Percentiles rank a stretch among this genome's conserved stretches.
Evolutionary conservation across 2,888 invertebrate genomes (phyloP).

Genomic region (Capitulum mitella): DNA sequence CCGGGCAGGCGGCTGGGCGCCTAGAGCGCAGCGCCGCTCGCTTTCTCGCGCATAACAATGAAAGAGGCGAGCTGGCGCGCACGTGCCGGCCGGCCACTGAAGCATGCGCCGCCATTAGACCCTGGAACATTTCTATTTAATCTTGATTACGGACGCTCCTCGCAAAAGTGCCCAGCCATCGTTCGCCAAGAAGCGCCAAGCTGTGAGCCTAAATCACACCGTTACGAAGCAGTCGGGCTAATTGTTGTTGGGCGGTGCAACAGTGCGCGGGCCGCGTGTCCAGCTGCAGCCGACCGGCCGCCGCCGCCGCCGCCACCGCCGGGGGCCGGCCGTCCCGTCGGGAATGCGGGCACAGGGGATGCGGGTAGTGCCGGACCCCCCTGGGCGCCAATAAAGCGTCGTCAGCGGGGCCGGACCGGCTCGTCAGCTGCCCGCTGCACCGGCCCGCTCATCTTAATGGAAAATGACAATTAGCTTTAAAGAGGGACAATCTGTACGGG

Average conservation of each 20-base stretch:
- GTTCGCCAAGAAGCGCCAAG: background rate
- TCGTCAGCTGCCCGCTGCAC: slow-evolving; percentile 2
- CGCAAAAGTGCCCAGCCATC: slow-evolving; percentile 14
- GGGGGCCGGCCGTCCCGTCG: background rate
- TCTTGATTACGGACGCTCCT: slow-evolving; percentile 20
- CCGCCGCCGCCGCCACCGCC: background rate
- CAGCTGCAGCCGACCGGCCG: background rate
- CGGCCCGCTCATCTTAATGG: slow-evolving; percentile 15
- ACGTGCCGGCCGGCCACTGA: background rate
- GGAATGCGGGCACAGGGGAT: slow-evolving; percentile 11
- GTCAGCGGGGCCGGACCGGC: background rate
- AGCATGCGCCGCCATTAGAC: slow-evolving; percentile 17
- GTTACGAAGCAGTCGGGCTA: slow-evolving; percentile 13
- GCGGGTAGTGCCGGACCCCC: background rate
- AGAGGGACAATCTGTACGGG: background rate
- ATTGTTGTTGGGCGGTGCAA: slow-evolving; percentile 6
- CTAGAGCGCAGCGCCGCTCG: background rate
- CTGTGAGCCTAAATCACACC: slow-evolving; percentile 5
- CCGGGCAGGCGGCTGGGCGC: background rate
- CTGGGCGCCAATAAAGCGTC: background rate
- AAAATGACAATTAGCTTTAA: slow-evolving; percentile 14
- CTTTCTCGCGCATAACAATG: slow-evolving; percentile 21
- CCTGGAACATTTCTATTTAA: slow-evolving; percentile 9
- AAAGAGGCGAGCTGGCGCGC: background rate
- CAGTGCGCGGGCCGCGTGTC: background rate